Evolutionary conservation across 2,113 vertebrate genomes (phyloP), one percentile per base, ranked within the genome.

Genomic region (Rhinoptilus africanus): DNA sequence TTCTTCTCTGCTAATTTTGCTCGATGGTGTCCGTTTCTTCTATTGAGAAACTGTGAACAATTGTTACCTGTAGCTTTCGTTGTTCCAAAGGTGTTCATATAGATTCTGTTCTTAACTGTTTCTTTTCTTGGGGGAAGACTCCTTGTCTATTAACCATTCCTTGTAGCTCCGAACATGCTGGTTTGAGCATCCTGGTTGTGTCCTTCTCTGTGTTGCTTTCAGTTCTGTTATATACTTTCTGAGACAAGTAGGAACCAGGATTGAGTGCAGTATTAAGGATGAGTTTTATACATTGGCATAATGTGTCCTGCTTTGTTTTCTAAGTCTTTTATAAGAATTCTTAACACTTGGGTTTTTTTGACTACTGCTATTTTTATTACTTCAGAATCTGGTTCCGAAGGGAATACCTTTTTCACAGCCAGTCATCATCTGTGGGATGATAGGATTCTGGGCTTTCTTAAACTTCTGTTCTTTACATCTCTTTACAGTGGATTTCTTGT

Each of bases 201-300:
- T 79, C 24, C 19, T 80, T 35, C 48, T 35, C 15, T 0, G 0
- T 2, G 1, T 12, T 14, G 30, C 27, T 59, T 54, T 64, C 18
- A n/a, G 48, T 86, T 83, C 45, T 64, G 9, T 83, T 69, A 14
- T 0, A 20, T 0, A 0, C 12, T 64, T 81, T 35, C 4, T 4
- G 53, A 88, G 50, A 50, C 26, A 24, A 62, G 24, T 34, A n/a
- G 54, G 45, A 62, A 10, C 37, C 54, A 54, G 17, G 24, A 74
- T 19, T 66, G 9, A 48, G 10, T 80, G 22, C 18, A 19, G 19
- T 50, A 21, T 62, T 69, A 80, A 57, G 57, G 35, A 26, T 45
- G 21, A 32, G 41, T 78, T 86, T 89, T 89, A 32, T 32, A 26
- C 13, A 73, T 50, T 73, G 63, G 10, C 2, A 7, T 51, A 47